Conservation (phyloP, 2,113 vertebrate genomes). For the Calyptommatus sinebrachiatus region DNA sequence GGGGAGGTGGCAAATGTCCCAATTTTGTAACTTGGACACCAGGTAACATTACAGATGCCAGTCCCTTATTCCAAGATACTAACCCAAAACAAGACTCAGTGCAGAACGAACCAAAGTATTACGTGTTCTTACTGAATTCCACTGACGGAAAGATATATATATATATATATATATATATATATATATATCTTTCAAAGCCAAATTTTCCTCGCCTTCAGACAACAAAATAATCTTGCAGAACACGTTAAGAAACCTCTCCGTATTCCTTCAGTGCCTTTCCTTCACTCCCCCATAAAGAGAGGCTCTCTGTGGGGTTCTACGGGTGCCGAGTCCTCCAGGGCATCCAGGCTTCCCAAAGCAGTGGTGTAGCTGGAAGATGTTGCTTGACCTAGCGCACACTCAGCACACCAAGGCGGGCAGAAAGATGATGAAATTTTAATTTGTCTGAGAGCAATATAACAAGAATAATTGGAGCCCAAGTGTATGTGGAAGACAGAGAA, state of each 20-base stretch:
- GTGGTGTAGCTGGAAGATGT: constrained; percentile 60
- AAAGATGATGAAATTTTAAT: constrained; percentile 73
- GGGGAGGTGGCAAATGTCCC: too few species aligned
- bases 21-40: too few species aligned
- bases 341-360: constrained; percentile 57
- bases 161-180: constrained; percentile 32
- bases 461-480: constrained; percentile 70
- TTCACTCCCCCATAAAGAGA: background rate
- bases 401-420: constrained; percentile 52
- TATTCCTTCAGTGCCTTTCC: background rate
- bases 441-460: constrained; percentile 69
- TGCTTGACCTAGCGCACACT: constrained; percentile 61
- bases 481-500: constrained; percentile 41
- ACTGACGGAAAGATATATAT: constrained; percentile 50
- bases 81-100: too few species aligned
- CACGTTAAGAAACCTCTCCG: constrained; percentile 37
- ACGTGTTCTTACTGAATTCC: constrained; percentile 65
- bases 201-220: constrained; percentile 56
- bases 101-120: constrained; percentile 11
- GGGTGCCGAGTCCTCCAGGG: constrained; percentile 59
- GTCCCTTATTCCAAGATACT: too few species aligned
- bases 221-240: constrained; percentile 57
- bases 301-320: constrained; percentile 41
- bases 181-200: constrained; percentile 62
- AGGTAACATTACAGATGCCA: too few species aligned